Base-by-base conservation (phyloP, 2,797 vertebrate genomes). In the Champsocephalus gunnari region DNA sequence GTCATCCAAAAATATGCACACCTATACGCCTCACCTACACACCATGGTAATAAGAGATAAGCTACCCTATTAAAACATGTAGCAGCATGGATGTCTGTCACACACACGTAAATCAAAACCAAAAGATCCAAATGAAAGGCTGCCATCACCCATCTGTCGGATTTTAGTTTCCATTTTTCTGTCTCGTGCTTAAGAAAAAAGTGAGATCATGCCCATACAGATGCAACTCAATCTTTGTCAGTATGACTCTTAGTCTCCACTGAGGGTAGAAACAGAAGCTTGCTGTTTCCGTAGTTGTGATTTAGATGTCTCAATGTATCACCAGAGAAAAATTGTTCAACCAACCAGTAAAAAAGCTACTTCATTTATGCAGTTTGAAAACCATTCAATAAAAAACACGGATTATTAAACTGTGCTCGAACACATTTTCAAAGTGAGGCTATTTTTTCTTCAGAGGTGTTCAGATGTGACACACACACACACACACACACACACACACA, bases 31-130 rank as follows among this genome's bases (percentile, higher is more conserved):
- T 0, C 10, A 50, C 14, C 24, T 38, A 41, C 47, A 62, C 61
- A 60, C 44, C 21, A 6, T 9, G 62, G 56, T 44, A 59, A 72
- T 32, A 63, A 34, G n/a, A 75, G 28, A 38, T 32, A 65, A 47
- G 34, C 19, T 14, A 62, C 12, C 24, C 24, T 38, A 75, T 70
- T 83, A 28, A 60, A 43, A 75, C 66, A 71, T 80, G 9, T 61
- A 28, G 21, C 73, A 12, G 38, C 53, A 51, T 24, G 44, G n/a
- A n/a, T n/a, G n/a, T n/a, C n/a, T n/a, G n/a, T n/a, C n/a, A n/a
- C n/a, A n/a, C n/a, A n/a, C n/a, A 76, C 5, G 75, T 49, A 80
- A 89, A 67, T 75, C 48, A 74, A 28, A 77, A 78, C 24, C 12
- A 68, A 81, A 80, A 17, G 11, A 61, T 64, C 72, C 19, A 64